phyloP scores from a whole-genome alignment of 2,113 vertebrate genomes.

The Brachionichthys hirsutus region DNA sequence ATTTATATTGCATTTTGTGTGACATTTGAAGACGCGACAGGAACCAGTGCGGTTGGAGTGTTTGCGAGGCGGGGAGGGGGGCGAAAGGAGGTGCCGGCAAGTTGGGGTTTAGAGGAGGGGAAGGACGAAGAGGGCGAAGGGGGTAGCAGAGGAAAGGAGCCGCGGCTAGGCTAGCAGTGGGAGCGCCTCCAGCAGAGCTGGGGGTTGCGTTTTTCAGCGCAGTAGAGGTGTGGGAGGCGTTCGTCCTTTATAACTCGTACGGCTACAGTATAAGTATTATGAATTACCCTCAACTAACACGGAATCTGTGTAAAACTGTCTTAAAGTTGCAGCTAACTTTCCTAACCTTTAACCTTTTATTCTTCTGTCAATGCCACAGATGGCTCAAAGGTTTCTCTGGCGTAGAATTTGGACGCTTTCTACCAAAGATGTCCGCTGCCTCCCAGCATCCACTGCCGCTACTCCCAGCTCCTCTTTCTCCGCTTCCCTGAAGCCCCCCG shows the following conservation, averaged over 20 bases:
- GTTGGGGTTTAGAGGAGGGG: slow-evolving; percentile 5
- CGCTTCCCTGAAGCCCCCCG: slow-evolving; percentile 40
- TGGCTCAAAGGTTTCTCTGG: slow-evolving; percentile 85
- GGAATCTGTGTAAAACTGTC: no score
- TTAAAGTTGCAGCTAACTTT: no score
- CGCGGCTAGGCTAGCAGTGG: neutral
- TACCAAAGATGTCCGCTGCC: slow-evolving; percentile 48
- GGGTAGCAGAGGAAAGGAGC: slow-evolving; percentile 8
- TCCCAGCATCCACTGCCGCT: slow-evolving; percentile 25
- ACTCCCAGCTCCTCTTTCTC: slow-evolving; percentile 28
- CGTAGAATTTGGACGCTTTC: slow-evolving; percentile 74
- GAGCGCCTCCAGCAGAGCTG: no score
- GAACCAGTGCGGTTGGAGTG: neutral
- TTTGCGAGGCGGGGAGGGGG: neutral
- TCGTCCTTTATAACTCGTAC: no score
- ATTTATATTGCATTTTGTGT: accelerated
- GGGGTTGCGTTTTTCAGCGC: no score
- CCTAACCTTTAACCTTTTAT: no score
- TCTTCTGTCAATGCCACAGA: slow-evolving; percentile 69
- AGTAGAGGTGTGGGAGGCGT: no score
- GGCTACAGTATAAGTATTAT: no score
- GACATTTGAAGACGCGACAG: neutral
- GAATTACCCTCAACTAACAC: no score
- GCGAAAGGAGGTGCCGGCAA: neutral
- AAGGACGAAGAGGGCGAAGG: slow-evolving; percentile 67